Evolutionary conservation across 2,888 invertebrate species (phyloP), one percentile per base, ranked within the genome.

Genomic region (Ormyrus pomaceus): DNA sequence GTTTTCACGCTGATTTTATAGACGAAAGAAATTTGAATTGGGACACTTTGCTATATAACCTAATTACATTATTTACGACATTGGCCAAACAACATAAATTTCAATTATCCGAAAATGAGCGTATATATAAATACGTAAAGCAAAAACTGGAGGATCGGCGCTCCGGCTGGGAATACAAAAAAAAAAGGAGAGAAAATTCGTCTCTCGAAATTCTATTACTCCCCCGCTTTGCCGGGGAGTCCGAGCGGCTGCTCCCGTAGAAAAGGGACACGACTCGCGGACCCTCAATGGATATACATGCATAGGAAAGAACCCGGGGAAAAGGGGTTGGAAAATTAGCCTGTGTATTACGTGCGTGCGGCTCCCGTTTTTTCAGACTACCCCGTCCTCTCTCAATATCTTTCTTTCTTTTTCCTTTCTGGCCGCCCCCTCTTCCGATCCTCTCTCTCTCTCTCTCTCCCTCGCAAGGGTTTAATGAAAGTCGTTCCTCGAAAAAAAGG

Each of bases 321-420:
- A 66, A 65, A 59, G 45, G 65, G 56, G 65, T 71, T 65, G 77
- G 59, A 66, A 77, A 78, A 78, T 78, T 78, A 78, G 66, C 77
- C 71, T 77, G 55, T 51, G 70, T 70, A 71, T 71, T 59, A 62
- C 34, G 34, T 34, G 34, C 34, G 34, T 34, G 58, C 61, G 53
- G 56, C 53, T 50, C 13, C n/a, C 56, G 59, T 64, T 70, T 13
- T 69, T 76, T 61, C 58, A 50, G 34, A 19, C 19, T 19, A 11
- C n/a, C 50, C 58, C 19, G 8, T 66, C 58, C 61, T 46, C 48
- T 62, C n/a, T 53, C 34, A 34, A 34, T 34, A 34, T 34, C 7
- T 53, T 45, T 45, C 48, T 34, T n/a, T 65, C 56, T 65, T 34
- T 68, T 34, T 45, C 59, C 59, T 66, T 56, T 68, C 74, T 46